Base-by-base conservation (phyloP, 2,888 invertebrate genomes). In the Timandra comae region DNA sequence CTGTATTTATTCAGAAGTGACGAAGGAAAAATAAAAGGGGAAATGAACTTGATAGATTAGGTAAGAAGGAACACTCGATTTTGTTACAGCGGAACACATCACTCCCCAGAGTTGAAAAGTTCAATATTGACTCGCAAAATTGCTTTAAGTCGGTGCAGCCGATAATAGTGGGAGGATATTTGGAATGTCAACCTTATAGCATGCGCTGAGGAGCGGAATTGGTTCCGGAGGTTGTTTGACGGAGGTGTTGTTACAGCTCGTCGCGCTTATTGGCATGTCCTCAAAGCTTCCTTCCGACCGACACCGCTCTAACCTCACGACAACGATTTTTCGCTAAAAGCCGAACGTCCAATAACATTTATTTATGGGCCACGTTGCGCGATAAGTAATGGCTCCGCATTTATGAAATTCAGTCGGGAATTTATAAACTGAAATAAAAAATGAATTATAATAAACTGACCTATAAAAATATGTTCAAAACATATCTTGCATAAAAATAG, bases 91-190 rank as follows among this genome's bases (percentile, higher is more conserved):
- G 63, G 67, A 70, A 74, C 75, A 74, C 79, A 73, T 72, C 70
- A 70, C 59, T 67, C 62, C 64, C 61, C 58, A 63, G 63, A 72
- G 64, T 75, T 76, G 70, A 72, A 73, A 79, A 78, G 69, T 76
- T 70, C 72, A 81, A 82, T 82, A 81, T 84, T 82, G 74, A 81
- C 78, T 72, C 64, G 61, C 72, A 73, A 80, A 82, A 81, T 84
- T 81, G 78, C 78, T 79, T 76, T 78, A 80, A 79, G 75, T 68
- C 72, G 63, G 49, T 72, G 72, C 72, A 74, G 63, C 52, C 67
- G 71, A 79, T 80, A 74, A 76, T 72, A 66, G 61, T 55, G 41
- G 52, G 58, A 54, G 60, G 56, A 63, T 59, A 69, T 69, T 71
- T 56, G 60, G 47, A 81, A 69, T 74, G 61, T 74, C 64, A 70